Percentiles rank a stretch among this genome's conserved stretches.
phyloP scores from a whole-genome alignment of 2,797 vertebrate species.

The Catostomus latipinnis region DNA sequence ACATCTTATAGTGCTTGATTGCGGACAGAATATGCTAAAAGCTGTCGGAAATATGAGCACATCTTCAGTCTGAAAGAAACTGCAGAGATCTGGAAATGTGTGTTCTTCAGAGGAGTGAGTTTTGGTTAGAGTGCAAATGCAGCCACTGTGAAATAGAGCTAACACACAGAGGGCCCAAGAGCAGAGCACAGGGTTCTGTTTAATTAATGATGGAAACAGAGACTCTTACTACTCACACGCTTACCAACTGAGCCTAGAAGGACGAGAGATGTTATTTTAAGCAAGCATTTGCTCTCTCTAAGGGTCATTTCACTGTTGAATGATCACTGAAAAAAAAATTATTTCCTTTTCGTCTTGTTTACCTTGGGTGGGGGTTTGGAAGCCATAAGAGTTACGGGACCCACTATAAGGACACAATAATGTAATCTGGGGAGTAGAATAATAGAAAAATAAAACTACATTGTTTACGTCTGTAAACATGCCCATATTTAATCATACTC shows the following conservation, averaged over 20 bases:
- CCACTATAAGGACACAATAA: no score
- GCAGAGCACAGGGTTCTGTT: slow-evolving; percentile 76
- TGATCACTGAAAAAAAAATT: background rate
- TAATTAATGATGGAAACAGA: slow-evolving; percentile 78
- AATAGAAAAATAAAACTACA: no score
- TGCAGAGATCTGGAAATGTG: background rate
- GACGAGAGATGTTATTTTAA: slow-evolving; percentile 73
- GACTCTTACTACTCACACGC: slow-evolving; percentile 74
- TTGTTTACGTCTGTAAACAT: no score
- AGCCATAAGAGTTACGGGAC: no score
- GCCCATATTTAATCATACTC: no score
- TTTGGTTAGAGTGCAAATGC: slow-evolving; percentile 55
- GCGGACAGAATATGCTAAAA: background rate
- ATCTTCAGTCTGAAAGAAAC: background rate
- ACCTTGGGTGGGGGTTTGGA: no score
- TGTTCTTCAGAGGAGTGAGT: background rate
- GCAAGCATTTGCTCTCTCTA: slow-evolving; percentile 55
- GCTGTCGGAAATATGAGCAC: slow-evolving; percentile 3
- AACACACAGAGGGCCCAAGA: slow-evolving; percentile 61
- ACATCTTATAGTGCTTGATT: background rate
- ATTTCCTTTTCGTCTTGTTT: no score
- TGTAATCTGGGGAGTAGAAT: no score
- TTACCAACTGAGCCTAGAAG: slow-evolving; percentile 68
- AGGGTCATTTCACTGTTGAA: slow-evolving; percentile 31
- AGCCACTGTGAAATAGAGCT: slow-evolving; percentile 71